A percentile compares a stretch with the other conserved stretches of the same genome.
phyloP scores from a whole-genome alignment of 2,113 vertebrate species.

The Stegostoma tigrinum region DNA sequence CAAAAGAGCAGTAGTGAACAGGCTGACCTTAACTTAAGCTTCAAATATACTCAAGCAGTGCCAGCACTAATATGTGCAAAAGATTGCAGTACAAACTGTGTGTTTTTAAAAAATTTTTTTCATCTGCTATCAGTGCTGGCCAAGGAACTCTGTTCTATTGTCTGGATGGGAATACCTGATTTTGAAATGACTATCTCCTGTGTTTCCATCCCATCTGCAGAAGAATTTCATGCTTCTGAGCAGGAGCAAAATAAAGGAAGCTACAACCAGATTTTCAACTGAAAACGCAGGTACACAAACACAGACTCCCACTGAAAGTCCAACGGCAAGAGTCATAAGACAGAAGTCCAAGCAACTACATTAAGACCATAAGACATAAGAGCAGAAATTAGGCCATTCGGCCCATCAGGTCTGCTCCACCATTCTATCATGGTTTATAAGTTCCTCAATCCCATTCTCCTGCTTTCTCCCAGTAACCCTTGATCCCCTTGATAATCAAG shows the following conservation, averaged over 20 bases:
- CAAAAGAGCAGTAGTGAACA: neutral
- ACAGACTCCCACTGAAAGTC: neutral
- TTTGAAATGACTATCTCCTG: neutral
- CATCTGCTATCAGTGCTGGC: neutral
- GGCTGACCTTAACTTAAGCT: neutral
- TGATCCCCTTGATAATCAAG: no score
- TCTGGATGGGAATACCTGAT: neutral
- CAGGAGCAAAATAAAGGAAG: neutral
- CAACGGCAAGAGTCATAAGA: neutral
- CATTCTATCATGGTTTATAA: no score
- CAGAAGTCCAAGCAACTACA: neutral
- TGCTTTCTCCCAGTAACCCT: no score
- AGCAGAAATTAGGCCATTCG: no score
- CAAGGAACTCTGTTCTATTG: neutral
- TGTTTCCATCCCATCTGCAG: neutral
- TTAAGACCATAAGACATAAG: no score
- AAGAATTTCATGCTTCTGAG: neutral
- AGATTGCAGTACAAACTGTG: neutral
- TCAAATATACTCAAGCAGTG: neutral
- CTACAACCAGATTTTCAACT: neutral
- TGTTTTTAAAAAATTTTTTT: neutral
- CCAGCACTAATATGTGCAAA: neutral
- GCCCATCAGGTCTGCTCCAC: no score
- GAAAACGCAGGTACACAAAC: neutral
- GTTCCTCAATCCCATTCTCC: no score